Conservation (phyloP, 2,113 vertebrate species). For the Symphodus melops region DNA sequence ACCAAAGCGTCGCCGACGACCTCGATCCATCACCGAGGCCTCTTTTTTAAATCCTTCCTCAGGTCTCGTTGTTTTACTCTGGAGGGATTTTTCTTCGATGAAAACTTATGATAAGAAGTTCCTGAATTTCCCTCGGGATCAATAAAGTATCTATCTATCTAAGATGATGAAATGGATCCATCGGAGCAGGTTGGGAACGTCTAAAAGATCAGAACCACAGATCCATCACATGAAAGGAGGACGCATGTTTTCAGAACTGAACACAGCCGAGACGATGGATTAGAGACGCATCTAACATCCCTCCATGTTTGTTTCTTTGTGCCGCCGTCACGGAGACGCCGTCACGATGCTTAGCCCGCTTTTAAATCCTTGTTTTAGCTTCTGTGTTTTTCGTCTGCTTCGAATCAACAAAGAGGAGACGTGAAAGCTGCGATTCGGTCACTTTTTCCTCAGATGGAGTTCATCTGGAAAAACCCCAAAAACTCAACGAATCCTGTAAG, state of each 20-base stretch:
- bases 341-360: not conserved
- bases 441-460: too few species aligned
- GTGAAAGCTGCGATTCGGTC: too few species aligned
- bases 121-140: too few species aligned
- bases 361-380: not conserved
- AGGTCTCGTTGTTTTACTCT: not conserved
- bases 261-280: conserved; percentile 19
- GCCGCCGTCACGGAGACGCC: too few species aligned
- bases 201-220: not conserved
- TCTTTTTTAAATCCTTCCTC: not conserved
- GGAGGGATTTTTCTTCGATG: not conserved
- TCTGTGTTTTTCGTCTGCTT: too few species aligned
- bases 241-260: not conserved
- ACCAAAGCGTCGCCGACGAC: too few species aligned
- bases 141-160: too few species aligned
- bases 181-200: not conserved
- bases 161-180: too few species aligned
- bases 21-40: too few species aligned
- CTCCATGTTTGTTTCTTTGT: not conserved
- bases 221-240: not conserved
- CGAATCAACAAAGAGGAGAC: not conserved
- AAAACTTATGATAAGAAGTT: too few species aligned
- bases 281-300: conserved; percentile 3
- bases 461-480: too few species aligned
- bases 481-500: too few species aligned